A percentile compares a stretch with the other conserved stretches of the same genome.
These are phyloP conservation scores for Vidua chalybeata DNA, from an alignment of 2,113 vertebrate genomes.

Conservation along the genomic window DNA sequence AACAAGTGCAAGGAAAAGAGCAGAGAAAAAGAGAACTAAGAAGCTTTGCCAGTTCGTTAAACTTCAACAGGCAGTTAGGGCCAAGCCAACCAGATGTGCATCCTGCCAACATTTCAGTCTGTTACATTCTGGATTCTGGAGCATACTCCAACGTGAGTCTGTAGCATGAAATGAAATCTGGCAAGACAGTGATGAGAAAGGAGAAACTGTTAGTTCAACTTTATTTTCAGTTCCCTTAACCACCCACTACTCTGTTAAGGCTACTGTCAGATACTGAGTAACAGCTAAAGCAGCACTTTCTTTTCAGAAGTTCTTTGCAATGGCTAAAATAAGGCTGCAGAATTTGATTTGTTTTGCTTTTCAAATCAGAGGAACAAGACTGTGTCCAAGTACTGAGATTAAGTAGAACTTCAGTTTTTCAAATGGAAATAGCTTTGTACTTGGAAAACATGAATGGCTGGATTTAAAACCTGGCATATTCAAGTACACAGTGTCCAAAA, in stretches of 20 bases:
- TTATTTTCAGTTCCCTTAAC: neutral
- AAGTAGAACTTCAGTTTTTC: neutral
- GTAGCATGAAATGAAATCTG: neutral
- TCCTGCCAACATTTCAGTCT: conserved; percentile 15
- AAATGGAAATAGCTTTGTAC: conserved; percentile 9
- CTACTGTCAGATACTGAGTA: neutral
- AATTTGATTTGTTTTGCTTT: neutral
- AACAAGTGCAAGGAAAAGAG: neutral
- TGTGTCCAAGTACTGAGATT: neutral
- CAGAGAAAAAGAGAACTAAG: neutral
- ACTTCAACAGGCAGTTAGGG: neutral
- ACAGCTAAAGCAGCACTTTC: neutral
- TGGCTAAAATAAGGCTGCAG: neutral
- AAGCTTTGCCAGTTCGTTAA: conserved; percentile 19
- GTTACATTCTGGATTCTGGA: neutral
- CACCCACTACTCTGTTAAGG: neutral
- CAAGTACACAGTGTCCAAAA: neutral
- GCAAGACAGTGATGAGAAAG: neutral
- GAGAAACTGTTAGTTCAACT: neutral
- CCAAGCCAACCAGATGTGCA: neutral
- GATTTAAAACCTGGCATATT: neutral
- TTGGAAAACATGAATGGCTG: conserved; percentile 34
- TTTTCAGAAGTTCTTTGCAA: neutral
- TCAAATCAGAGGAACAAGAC: neutral
- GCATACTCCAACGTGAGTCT: neutral